phyloP scores from a whole-genome alignment of 53 echinoderm and acorn worm species.

The Actinopyga echinites region DNA sequence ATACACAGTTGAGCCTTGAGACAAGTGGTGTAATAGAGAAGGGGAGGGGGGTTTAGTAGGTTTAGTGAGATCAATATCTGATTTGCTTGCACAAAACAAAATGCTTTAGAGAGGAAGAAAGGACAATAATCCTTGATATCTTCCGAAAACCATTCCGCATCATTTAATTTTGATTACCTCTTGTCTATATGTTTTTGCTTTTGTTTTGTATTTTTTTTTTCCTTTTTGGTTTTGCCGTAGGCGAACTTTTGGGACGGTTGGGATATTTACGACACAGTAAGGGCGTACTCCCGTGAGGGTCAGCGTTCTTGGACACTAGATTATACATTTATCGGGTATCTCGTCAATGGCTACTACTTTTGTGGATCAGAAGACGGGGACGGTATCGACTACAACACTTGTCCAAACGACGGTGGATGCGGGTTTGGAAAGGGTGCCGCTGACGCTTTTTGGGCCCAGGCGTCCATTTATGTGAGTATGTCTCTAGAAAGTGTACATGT shows the following conservation, averaged over 20 bases:
- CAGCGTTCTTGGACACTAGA: constrained; percentile 64
- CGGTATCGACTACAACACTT: constrained; percentile 40
- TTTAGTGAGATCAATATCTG: too few relatives aligned
- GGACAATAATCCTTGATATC: too few relatives aligned
- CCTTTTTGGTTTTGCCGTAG: constrained; percentile 16
- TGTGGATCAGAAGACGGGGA: constrained; percentile 43
- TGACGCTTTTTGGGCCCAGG: constrained; percentile 69
- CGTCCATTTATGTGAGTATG: constrained; percentile 59
- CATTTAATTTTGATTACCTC: not conserved
- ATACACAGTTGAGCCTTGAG: too few relatives aligned
- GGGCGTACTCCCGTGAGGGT: constrained; percentile 69
- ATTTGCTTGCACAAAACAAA: too few relatives aligned
- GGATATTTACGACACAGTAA: constrained; percentile 69
- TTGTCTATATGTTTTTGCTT: not conserved
- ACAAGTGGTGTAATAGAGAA: too few relatives aligned
- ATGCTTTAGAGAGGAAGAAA: too few relatives aligned
- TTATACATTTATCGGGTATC: constrained; percentile 66
- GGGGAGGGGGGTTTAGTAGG: too few relatives aligned
- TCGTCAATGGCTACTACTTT: constrained; percentile 63
- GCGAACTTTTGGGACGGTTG: constrained; percentile 83
- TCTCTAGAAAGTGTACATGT: too few relatives aligned
- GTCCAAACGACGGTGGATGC: constrained; percentile 51
- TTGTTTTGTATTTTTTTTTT: not conserved
- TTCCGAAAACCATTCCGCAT: not conserved
- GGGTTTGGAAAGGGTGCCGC: constrained; percentile 53